phyloP scores from a whole-genome alignment of 2,797 vertebrate species.

The Schizopygopsis pylzovi region DNA sequence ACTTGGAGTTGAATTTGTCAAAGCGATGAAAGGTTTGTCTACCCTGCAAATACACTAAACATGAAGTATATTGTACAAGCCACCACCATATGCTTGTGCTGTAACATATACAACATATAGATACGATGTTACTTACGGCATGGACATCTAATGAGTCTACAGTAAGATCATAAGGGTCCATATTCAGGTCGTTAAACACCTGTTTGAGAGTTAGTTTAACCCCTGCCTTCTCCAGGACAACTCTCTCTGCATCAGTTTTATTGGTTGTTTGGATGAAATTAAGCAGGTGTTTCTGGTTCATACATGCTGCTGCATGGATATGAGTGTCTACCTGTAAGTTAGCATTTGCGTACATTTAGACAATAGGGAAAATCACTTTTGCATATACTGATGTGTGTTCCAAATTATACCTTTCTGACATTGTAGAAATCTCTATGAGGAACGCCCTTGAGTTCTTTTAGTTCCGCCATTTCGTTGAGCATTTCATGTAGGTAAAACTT shows the following conservation, averaged over 20 bases:
- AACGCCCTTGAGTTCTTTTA: constrained; percentile 93
- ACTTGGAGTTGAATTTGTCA: constrained; percentile 99
- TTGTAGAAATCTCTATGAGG: constrained; percentile 97
- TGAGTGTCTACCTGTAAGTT: constrained; percentile 93
- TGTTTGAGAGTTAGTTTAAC: constrained; percentile 87
- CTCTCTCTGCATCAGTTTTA: constrained; percentile 85
- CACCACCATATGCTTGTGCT: neutral
- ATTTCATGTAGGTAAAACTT: constrained; percentile 97
- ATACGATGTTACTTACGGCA: constrained; percentile 81
- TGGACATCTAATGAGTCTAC: constrained; percentile 97
- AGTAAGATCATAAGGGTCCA: constrained; percentile 96
- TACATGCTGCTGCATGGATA: constrained; percentile 95
- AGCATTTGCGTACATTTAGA: neutral
- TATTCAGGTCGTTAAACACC: constrained; percentile 87
- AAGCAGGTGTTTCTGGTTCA: constrained; percentile 96
- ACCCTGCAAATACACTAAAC: constrained; percentile 76
- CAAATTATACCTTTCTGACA: constrained; percentile 86
- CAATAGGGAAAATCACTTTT: neutral
- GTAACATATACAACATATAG: neutral
- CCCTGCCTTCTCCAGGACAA: constrained; percentile 84
- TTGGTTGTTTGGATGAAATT: constrained; percentile 92
- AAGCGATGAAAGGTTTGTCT: constrained; percentile 98
- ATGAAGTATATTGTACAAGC: neutral
- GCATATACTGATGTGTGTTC: neutral
- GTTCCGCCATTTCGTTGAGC: constrained; percentile 96